Percentiles rank a stretch among this genome's conserved stretches.
Conservation (phyloP, 2,113 vertebrate genomes). For the Rhinogobius similis region DNA sequence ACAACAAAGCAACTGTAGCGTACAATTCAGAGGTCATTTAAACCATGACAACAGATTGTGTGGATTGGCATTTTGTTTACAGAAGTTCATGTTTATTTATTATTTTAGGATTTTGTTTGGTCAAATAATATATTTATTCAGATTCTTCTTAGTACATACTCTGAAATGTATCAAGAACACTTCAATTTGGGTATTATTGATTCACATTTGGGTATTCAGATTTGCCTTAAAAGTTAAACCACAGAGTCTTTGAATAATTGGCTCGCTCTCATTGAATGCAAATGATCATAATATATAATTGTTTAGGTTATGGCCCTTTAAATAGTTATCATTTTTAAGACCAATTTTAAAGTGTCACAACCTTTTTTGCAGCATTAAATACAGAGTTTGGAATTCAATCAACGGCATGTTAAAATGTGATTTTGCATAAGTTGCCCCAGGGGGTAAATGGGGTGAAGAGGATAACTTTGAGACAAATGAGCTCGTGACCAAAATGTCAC, state of each 20-base stretch:
- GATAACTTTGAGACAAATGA: conserved; percentile 41
- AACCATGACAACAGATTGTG: neutral
- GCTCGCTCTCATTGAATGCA: no score
- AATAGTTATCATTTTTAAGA: neutral
- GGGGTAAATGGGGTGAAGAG: conserved; percentile 42
- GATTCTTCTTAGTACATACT: neutral
- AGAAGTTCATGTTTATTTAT: neutral
- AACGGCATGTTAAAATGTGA: conserved; percentile 29
- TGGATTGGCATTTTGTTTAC: neutral
- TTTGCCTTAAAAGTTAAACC: neutral
- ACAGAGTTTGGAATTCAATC: conserved; percentile 6
- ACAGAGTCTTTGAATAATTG: no score
- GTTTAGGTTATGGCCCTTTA: neutral
- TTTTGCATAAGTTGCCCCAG: conserved; percentile 42
- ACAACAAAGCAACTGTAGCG: neutral
- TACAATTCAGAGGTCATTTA: conserved; percentile 1
- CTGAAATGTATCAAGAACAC: no score
- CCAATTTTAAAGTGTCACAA: neutral
- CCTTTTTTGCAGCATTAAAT: neutral
- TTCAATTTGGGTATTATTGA: neutral
- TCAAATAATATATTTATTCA: neutral
- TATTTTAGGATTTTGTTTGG: neutral
- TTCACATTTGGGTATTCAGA: neutral
- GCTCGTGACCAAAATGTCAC: conserved; percentile 38
- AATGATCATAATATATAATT: no score